A percentile compares a stretch with the other conserved stretches of the same genome.
Conservation (phyloP, 2,888 invertebrate genomes). For the Cheilosia scutellata region DNA sequence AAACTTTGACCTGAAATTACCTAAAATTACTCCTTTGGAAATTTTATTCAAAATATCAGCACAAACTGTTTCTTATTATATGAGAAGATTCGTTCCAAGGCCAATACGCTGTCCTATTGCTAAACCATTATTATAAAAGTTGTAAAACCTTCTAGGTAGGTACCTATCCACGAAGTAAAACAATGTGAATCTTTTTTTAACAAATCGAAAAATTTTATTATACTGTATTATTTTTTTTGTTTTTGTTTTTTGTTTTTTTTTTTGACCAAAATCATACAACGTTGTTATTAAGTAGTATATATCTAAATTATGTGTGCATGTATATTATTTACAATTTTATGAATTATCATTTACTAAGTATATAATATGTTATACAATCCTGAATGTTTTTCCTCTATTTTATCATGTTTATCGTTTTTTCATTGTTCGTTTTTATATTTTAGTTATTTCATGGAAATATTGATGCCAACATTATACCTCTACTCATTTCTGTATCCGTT, state of each 20-base stretch:
- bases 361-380: constrained; percentile 81
- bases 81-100: too few species aligned
- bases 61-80: too few species aligned
- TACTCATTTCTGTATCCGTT: constrained; percentile 14
- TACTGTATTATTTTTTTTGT: constrained; percentile 78
- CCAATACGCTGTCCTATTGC: too few species aligned
- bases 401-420: constrained; percentile 76
- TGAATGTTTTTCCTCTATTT: constrained; percentile 79
- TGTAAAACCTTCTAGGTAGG: too few species aligned
- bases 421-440: constrained; percentile 2
- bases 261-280: constrained; percentile 84
- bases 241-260: too few species aligned
- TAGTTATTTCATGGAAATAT: constrained; percentile 78
- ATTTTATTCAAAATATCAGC: too few species aligned
- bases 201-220: constrained; percentile 81
- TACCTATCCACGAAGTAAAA: not conserved
- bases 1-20: too few species aligned
- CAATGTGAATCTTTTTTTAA: constrained; percentile 77
- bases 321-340: constrained; percentile 77
- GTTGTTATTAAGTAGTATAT: constrained; percentile 82
- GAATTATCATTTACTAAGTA: constrained; percentile 78
- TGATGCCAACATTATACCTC: constrained; percentile 77
- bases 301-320: constrained; percentile 77
- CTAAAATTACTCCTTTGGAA: too few species aligned
- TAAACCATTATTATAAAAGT: too few species aligned